Evolutionary conservation across 2,888 invertebrate species (phyloP), one percentile per base, ranked within the genome.

Genomic region (Acleris laterana): DNA sequence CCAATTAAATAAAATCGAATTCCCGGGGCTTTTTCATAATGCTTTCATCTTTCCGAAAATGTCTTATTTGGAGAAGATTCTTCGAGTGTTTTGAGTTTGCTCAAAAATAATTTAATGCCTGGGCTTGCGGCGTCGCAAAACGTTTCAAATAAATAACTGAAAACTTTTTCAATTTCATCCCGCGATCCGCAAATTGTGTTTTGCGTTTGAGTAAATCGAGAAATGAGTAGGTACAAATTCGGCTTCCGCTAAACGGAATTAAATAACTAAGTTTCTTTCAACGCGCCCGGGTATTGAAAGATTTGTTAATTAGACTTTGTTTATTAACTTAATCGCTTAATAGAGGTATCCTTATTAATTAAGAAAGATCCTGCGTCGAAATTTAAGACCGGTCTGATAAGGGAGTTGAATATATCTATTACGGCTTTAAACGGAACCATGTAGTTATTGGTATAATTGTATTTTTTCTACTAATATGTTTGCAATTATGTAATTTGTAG

Each of bases 81-180:
- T 75, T 70, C 70, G 76, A 80, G 76, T 77, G 80, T 81, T 86
- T 81, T 76, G 76, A 79, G 74, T 71, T 75, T 75, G 76, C 76
- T 82, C 74, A 83, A 86, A 87, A 88, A 87, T 86, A 88, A 86
- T 87, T 87, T 84, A 85, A 87, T 82, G 81, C 79, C 62, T 74
- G 74, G 77, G 81, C 82, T 83, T 76, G 77, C 79, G 80, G 83
- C 83, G 78, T 78, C 77, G 79, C 75, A 81, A 84, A 84, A 82
- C 83, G 85, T 74, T 87, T 81, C 84, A 88, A 89, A 90, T 91
- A 90, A 90, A 90, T 90, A 90, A 90, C 87, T 83, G 83, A 81
- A 90, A 91, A 91, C 89, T 91, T 91, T 91, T 91, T 91, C 90
- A 91, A 90, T 91, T 90, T 90, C 88, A 89, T 83, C 85, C 84